Conservation (phyloP, 2,797 vertebrate genomes). For the Rhinophrynus dorsalis region DNA sequence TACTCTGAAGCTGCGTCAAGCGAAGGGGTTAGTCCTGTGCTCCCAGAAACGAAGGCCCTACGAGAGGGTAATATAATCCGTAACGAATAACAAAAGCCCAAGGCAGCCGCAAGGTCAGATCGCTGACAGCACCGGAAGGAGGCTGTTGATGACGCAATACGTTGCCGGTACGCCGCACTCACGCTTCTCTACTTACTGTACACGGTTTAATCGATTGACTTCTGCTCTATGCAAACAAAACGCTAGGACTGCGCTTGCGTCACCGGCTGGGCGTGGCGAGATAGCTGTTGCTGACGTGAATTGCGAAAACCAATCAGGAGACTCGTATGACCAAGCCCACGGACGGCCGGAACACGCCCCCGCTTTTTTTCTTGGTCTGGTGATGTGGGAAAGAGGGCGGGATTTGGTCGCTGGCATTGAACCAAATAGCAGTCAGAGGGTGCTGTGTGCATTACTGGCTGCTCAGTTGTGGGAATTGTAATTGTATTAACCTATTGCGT, state of each 20-base stretch:
- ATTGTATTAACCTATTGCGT: no score
- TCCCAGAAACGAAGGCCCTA: constrained; percentile 13
- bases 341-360: neutral
- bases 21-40: neutral
- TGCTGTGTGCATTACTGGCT: neutral
- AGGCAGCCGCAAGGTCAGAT: neutral
- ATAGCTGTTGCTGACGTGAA: neutral
- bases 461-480: neutral
- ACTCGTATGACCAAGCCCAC: constrained; percentile 7
- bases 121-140: neutral
- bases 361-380: neutral
- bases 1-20: constrained; percentile 15
- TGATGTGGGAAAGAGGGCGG: constrained; percentile 5
- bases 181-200: neutral
- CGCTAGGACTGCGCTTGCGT: constrained; percentile 6
- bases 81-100: neutral
- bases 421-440: neutral
- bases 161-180: neutral
- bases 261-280: neutral
- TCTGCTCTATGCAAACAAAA: constrained; percentile 35
- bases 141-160: constrained; percentile 8
- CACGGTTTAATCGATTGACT: neutral
- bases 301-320: neutral
- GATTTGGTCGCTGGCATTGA: no score
- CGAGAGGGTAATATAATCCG: constrained; percentile 7